These are phyloP conservation scores for Armadillidium nasatum DNA, from an alignment of 1,140 invertebrate genomes.

Conservation along the genomic window DNA sequence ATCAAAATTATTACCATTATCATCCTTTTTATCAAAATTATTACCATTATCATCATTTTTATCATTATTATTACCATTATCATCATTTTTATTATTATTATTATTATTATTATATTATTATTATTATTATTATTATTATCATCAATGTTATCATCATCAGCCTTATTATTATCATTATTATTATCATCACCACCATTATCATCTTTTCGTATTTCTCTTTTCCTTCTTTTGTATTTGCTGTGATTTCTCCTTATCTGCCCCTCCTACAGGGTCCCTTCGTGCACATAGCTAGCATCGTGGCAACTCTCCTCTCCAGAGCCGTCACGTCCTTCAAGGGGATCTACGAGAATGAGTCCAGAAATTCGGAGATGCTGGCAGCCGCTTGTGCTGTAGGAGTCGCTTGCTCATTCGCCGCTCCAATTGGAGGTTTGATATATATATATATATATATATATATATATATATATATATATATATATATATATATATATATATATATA, in stretches of 20 bases:
- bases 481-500: neutral
- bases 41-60: too few relatives aligned
- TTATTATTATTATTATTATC: too few relatives aligned
- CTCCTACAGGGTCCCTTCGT: constrained; percentile 82
- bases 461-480: neutral
- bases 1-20: too few relatives aligned
- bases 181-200: too few relatives aligned
- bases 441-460: neutral
- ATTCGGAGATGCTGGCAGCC: constrained; percentile 87
- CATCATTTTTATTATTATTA: too few relatives aligned
- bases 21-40: too few relatives aligned
- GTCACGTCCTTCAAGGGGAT: constrained; percentile 88
- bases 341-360: constrained; percentile 89
- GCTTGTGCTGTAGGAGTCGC: constrained; percentile 95
- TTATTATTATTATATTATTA: too few relatives aligned
- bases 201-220: too few relatives aligned
- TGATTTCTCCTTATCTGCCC: neutral
- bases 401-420: constrained; percentile 90
- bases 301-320: constrained; percentile 83
- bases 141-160: too few relatives aligned
- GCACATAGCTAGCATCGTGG: constrained; percentile 93
- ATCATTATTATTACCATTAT: too few relatives aligned
- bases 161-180: too few relatives aligned
- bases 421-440: constrained; percentile 64
- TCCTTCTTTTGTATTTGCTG: too few relatives aligned